Percentiles rank a stretch among this genome's conserved stretches.
Evolutionary conservation across 1,140 invertebrate genomes (phyloP).

Genomic region (Tetragnatha versicolor): DNA sequence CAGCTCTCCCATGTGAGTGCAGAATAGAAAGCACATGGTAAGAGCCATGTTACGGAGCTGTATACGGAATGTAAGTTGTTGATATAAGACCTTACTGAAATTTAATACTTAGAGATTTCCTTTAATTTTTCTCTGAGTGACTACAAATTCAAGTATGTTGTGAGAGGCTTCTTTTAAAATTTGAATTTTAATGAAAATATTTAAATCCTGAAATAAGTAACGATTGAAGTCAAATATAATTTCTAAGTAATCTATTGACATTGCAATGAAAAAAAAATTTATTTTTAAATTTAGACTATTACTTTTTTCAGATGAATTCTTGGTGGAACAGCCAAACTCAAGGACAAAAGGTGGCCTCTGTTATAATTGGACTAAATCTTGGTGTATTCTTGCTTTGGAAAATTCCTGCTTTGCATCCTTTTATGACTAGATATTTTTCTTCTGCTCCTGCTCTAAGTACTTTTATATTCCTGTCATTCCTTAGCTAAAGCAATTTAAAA

Average conservation of each 20-base stretch:
- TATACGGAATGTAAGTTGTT: slow-evolving; percentile 83
- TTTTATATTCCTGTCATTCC: slow-evolving; percentile 56
- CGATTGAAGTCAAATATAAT: too few relatives aligned
- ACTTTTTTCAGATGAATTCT: slow-evolving; percentile 67
- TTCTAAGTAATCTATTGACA: too few relatives aligned
- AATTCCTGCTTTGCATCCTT: slow-evolving; percentile 73
- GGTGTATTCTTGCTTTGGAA: slow-evolving; percentile 85
- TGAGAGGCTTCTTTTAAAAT: too few relatives aligned
- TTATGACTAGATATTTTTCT: slow-evolving; percentile 87
- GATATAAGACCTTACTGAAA: slow-evolving; percentile 62
- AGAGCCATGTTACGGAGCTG: too few relatives aligned
- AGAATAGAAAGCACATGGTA: too few relatives aligned
- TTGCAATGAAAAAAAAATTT: too few relatives aligned
- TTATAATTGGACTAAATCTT: slow-evolving; percentile 80
- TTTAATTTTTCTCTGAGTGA: slow-evolving; percentile 41
- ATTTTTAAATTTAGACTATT: slow-evolving; percentile 63
- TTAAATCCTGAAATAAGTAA: too few relatives aligned
- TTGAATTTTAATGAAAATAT: too few relatives aligned
- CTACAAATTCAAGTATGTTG: not conserved
- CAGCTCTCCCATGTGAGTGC: too few relatives aligned
- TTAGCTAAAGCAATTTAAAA: not conserved
- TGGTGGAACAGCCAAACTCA: slow-evolving; percentile 79
- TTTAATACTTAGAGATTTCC: slow-evolving; percentile 18
- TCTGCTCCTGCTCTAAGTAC: slow-evolving; percentile 72
- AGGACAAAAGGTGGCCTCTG: slow-evolving; percentile 80